phyloP scores from a whole-genome alignment of 2,888 invertebrate genomes.

The Leucozona laternaria region DNA sequence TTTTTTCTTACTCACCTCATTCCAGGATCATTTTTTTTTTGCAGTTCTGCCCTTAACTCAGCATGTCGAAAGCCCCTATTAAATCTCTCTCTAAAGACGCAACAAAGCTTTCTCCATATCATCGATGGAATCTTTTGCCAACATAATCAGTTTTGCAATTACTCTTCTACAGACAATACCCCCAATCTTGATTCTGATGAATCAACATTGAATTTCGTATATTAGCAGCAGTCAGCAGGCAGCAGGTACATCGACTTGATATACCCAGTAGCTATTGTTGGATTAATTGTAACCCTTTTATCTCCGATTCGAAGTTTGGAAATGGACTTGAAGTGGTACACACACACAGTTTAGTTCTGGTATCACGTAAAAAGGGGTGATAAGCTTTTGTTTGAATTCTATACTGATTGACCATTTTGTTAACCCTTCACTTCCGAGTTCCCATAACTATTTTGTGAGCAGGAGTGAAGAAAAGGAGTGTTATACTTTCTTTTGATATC shows the following conservation, averaged over 20 bases:
- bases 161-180: constrained; percentile 2
- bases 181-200: constrained; percentile 27
- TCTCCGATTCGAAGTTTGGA: constrained; percentile 46
- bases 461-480: neutral
- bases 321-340: constrained; percentile 63
- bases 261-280: constrained; percentile 24
- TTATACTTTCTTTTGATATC: constrained; percentile 30
- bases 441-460: neutral
- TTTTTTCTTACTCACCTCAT: no score
- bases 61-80: neutral
- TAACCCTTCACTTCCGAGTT: neutral
- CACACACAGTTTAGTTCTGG: constrained; percentile 23
- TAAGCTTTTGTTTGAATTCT: constrained; percentile 13
- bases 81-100: neutral
- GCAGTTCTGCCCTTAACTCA: neutral
- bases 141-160: constrained; percentile 58
- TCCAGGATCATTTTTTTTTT: no score
- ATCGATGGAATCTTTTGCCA: constrained; percentile 33
- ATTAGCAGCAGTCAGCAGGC: neutral
- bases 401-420: constrained; percentile 70
- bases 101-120: neutral
- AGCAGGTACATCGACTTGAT: neutral
- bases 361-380: constrained; percentile 49
- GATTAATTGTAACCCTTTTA: constrained; percentile 73
- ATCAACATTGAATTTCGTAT: neutral